Evolutionary conservation across 2,888 invertebrate genomes (phyloP), one percentile per base, ranked within the genome.

Genomic region (Muscina levida): DNA sequence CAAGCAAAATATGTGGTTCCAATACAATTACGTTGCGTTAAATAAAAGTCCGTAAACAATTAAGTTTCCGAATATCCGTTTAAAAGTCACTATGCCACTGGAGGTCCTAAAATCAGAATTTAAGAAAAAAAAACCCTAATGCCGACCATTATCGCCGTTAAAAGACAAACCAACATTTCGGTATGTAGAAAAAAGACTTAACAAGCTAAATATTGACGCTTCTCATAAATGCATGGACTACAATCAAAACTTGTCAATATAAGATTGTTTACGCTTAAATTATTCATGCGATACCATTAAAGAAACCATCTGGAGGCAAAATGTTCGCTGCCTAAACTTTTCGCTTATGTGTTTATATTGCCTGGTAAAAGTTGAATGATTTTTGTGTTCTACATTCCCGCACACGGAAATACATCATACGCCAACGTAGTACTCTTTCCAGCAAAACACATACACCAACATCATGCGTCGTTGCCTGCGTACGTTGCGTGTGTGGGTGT

Each of bases 291-390:
- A 39, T 19, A 6, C 39, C 59, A 62, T 39, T 62, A 19, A 19
- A 17, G 39, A 62, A 39, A 42, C 15, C 8, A 22, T 62, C 19
- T 6, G 19, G 17, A n/a, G 53, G 13, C 3, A 53, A 24, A 22
- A 53, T 53, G 19, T 53, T 22, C 22, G 53, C 1, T 48, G 19
- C 6, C 4, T 48, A 4, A 53, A 13, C 22, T 62, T 42, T 39
- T 11, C 59, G 15, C 3, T 37, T 26, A 57, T 31, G 15, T 57
- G 22, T 62, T n/a, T n/a, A 39, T 19, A 62, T 62, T 17, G 59
- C 22, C 39, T 4, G 17, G 42, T 59, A 59, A 59, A 59, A 59
- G 59, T 37, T 59, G 37, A 59, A 59, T 17, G 37, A 6, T 62
- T 62, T 31, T 62, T 15, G 37, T 37, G 59, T 62, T 4, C 59